Conservation (phyloP, 2,113 vertebrate species). For the Salvelinus sp. region DNA sequence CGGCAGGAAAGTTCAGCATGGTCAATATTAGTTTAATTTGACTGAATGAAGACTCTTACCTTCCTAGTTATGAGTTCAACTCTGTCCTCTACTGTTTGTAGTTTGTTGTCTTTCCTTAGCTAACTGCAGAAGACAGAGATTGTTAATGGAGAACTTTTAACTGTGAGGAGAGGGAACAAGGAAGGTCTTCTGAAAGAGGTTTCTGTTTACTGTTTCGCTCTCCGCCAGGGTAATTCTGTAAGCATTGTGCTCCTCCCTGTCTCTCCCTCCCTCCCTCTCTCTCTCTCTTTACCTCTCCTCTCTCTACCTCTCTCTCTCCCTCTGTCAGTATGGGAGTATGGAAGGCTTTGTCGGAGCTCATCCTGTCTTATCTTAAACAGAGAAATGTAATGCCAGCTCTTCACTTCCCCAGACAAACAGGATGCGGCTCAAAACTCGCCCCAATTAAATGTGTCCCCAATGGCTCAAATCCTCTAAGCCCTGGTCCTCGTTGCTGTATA, state of each 20-base stretch:
- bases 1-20: background rate
- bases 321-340: slow-evolving; percentile 31
- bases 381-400: slow-evolving; percentile 54
- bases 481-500: slow-evolving; percentile 47
- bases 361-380: slow-evolving; percentile 47
- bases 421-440: slow-evolving; percentile 30
- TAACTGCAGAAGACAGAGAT: slow-evolving; percentile 8
- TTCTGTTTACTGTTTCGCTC: slow-evolving; percentile 35
- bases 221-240: slow-evolving; percentile 13
- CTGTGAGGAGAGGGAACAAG: background rate
- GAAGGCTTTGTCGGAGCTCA: slow-evolving; percentile 48
- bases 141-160: slow-evolving; percentile 14
- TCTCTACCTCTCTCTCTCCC: background rate
- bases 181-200: background rate
- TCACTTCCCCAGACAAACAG: slow-evolving; percentile 24
- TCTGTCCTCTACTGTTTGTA: background rate
- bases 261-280: too few relatives aligned
- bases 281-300: background rate
- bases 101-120: background rate
- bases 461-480: slow-evolving; percentile 45
- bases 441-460: slow-evolving; percentile 58
- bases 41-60: background rate
- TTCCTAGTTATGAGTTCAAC: background rate
- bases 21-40: background rate
- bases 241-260: slow-evolving; percentile 10